phyloP scores from a whole-genome alignment of 1,140 invertebrate species.

The Phymorhynchus buccinoides region DNA sequence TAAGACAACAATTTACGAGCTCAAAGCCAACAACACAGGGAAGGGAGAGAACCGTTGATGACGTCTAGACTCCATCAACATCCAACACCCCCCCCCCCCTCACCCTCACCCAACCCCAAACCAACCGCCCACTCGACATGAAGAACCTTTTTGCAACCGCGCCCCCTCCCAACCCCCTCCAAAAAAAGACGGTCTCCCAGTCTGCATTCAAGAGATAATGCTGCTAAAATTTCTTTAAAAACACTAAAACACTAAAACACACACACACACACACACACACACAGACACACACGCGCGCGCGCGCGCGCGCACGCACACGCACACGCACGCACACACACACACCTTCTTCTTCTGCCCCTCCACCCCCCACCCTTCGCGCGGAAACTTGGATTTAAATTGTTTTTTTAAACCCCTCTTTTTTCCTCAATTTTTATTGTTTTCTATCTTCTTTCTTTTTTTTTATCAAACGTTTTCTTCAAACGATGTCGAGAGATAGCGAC shows the following conservation, averaged over 20 bases:
- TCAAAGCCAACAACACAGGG: not conserved
- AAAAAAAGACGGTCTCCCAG: not conserved
- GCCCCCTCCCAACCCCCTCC: not conserved
- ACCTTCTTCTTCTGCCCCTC: not conserved
- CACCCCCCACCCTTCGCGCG: not conserved
- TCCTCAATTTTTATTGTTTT: not conserved
- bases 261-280: too few species aligned
- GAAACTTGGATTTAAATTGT: not conserved
- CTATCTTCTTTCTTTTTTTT: not conserved
- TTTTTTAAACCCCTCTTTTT: not conserved
- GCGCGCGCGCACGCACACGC: too few species aligned
- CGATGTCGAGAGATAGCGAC: not conserved
- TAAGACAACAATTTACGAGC: not conserved
- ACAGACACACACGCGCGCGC: too few species aligned
- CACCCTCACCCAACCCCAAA: not conserved
- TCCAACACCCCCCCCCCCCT: not conserved
- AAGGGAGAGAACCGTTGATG: not conserved
- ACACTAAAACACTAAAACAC: too few species aligned
- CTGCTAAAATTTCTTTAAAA: not conserved
- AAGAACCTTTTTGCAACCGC: too few species aligned
- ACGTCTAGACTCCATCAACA: not conserved
- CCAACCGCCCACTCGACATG: too few species aligned
- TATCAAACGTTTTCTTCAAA: not conserved
- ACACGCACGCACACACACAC: too few species aligned
- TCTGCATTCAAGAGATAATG: not conserved